Conservation (phyloP, 2,888 invertebrate species). For the Molorchus minor region DNA sequence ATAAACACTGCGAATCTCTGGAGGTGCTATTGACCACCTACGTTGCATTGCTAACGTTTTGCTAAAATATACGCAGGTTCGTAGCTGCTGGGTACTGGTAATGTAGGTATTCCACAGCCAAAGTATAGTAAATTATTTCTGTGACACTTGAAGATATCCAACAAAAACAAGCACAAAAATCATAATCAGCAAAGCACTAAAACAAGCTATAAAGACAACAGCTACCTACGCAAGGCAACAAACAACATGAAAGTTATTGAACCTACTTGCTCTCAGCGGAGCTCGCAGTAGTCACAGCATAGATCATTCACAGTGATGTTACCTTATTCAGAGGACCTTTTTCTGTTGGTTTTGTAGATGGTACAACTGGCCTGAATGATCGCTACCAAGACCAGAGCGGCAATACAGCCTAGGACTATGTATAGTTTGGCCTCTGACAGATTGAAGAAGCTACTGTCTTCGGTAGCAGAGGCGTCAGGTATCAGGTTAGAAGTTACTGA, state of each 20-base stretch:
- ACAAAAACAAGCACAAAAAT: too few species aligned
- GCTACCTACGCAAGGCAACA: conserved; percentile 20
- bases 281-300: conserved; percentile 35
- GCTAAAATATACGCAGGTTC: too few species aligned
- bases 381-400: conserved; percentile 80
- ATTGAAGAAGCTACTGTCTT: conserved; percentile 67
- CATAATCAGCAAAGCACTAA: conserved; percentile 14
- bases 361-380: conserved; percentile 86
- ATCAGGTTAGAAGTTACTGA: conserved; percentile 67
- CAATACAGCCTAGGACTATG: conserved; percentile 84
- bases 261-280: conserved; percentile 55
- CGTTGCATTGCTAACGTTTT: too few species aligned
- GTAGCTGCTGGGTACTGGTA: too few species aligned
- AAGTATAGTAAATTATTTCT: too few species aligned
- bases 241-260: conserved; percentile 40
- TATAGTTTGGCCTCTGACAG: conserved; percentile 79
- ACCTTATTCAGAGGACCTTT: conserved; percentile 74
- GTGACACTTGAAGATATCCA: too few species aligned
- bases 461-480: conserved; percentile 61
- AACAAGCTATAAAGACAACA: conserved; percentile 12
- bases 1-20: too few species aligned
- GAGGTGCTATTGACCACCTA: too few species aligned
- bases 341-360: conserved; percentile 74
- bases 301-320: conserved; percentile 60
- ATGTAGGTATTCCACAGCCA: too few species aligned